Base-by-base conservation (phyloP, 2,888 invertebrate species). In the Rosalia funebris region DNA sequence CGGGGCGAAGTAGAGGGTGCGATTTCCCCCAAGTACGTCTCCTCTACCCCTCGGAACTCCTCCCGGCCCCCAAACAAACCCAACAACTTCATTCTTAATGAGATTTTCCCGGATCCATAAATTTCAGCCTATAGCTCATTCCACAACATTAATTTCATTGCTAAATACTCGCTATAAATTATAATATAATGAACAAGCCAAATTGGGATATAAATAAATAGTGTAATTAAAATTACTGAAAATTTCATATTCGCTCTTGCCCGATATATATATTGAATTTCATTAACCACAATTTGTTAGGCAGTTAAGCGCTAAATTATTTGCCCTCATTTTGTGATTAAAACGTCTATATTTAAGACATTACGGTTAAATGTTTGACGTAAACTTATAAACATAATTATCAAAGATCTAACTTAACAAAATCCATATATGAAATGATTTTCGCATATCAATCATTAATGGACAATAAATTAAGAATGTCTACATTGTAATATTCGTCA, bases 61-160 rank as follows among this genome's bases (percentile, higher is more conserved):
- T 57, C 64, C 65, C 58, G 52, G 25, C 58, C 73, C 75, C 71
- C 73, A 66, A 77, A 76, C 76, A 79, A 80, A 80, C 79, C 80
- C 80, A 79, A 81, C 81, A 81, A 81, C 80, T 81, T 80, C 79
- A 82, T 81, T 81, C 81, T 81, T 82, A 82, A 81, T 81, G 81
- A 82, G 82, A 81, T 82, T 81, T 81, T 79, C 80, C 81, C 80
- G 80, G 81, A 81, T 81, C 81, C 81, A 82, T 82, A 82, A 82
- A 82, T 82, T 81, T 81, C 77, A 77, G 78, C 79, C 80, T 79
- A 81, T 81, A 80, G 79, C 81, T 80, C 81, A 82, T 82, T 82
- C 81, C 81, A 79, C 78, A 79, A 82, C 82, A 82, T 81, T 82
- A 81, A 82, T 81, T 82, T 81, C 81, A 81, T 81, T 81, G 79